Evolutionary conservation across 2,797 vertebrate species (phyloP).

Genomic region (Vipera ursinii): DNA sequence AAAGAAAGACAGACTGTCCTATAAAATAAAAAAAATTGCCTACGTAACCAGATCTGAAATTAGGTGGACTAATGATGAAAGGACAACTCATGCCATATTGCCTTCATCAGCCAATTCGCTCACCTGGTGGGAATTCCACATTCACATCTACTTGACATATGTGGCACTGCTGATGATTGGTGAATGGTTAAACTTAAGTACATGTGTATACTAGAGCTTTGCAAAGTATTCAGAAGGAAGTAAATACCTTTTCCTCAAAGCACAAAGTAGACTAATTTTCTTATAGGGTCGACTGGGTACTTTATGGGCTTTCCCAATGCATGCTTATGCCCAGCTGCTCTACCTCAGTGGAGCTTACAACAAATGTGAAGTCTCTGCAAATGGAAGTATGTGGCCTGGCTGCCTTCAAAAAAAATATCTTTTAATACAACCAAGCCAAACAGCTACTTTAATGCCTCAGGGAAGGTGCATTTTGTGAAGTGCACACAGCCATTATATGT

Average conservation of each 20-base stretch:
- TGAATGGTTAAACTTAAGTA: neutral
- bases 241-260: neutral
- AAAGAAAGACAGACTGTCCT: neutral
- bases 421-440: neutral
- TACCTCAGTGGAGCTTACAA: neutral
- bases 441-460: neutral
- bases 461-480: neutral
- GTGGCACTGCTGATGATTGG: neutral
- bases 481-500: neutral
- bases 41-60: neutral
- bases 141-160: neutral
- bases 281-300: neutral
- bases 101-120: neutral
- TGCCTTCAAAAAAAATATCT: neutral
- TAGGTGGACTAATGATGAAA: neutral
- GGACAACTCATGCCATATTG: neutral
- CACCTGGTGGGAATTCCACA: neutral
- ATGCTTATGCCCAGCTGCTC: neutral
- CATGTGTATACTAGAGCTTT: neutral
- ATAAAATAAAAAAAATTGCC: neutral
- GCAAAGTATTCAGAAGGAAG: neutral
- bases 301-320: neutral
- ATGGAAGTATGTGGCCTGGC: neutral
- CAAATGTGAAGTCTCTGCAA: neutral
- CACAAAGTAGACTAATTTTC: neutral